These are phyloP conservation scores for Desoria tigrina DNA, from an alignment of 2,888 invertebrate genomes.

Conservation along the genomic window DNA sequence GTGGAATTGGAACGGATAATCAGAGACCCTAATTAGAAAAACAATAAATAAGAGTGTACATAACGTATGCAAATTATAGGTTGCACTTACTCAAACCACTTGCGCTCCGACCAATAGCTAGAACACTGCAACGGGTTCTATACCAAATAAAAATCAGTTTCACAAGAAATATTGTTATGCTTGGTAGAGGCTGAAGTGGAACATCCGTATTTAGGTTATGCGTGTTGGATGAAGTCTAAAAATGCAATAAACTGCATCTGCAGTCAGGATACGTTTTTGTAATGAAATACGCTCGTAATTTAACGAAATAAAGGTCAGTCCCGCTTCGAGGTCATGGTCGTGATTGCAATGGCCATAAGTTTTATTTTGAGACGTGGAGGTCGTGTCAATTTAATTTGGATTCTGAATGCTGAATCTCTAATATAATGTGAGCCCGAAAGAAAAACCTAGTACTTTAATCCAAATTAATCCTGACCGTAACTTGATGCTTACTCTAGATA, in stretches of 20 bases:
- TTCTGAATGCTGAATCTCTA: no score
- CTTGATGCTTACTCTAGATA: neutral
- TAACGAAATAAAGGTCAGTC: neutral
- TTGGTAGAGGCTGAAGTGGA: no score
- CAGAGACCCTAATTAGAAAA: no score
- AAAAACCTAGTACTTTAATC: neutral
- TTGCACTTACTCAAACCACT: no score
- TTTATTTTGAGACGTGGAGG: neutral
- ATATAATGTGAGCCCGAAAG: neutral
- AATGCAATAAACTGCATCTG: conserved; percentile 2
- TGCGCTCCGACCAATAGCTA: no score
- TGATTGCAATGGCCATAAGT: neutral
- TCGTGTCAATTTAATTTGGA: neutral
- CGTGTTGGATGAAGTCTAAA: neutral
- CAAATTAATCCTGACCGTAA: neutral
- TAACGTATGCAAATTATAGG: no score
- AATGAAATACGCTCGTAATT: neutral
- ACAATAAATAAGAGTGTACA: no score
- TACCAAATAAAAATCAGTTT: no score
- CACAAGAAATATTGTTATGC: no score
- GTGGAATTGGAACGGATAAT: no score
- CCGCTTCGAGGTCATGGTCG: conserved; percentile 3
- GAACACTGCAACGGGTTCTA: no score
- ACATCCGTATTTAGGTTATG: neutral
- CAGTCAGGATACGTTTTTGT: neutral